Percentiles rank a stretch among this genome's conserved stretches.
Evolutionary conservation across 1,140 invertebrate genomes (phyloP).

Genomic region (Aphaenogaster ashmeadi): DNA sequence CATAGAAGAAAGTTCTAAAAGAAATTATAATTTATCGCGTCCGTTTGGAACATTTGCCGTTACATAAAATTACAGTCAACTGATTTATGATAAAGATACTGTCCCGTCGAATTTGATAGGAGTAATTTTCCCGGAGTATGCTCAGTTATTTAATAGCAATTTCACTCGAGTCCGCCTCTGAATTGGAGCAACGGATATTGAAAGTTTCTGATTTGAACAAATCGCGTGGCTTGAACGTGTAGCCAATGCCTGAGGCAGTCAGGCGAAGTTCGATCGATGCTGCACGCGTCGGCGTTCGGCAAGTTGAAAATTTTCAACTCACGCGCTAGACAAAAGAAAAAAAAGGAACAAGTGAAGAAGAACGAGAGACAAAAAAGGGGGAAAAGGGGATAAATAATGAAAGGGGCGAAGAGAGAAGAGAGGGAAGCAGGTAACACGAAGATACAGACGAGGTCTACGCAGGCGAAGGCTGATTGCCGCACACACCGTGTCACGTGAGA

Average conservation of each 20-base stretch:
- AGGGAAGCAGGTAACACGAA: background rate
- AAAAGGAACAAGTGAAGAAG: background rate
- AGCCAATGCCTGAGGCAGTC: slow-evolving; percentile 59
- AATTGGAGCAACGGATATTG: slow-evolving; percentile 60
- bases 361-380: background rate
- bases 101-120: background rate
- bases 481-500: slow-evolving; percentile 66
- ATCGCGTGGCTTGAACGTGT: slow-evolving; percentile 66
- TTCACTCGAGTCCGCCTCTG: slow-evolving; percentile 15
- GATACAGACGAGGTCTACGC: background rate
- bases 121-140: slow-evolving; percentile 1
- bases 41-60: background rate
- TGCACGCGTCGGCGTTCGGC: slow-evolving; percentile 54
- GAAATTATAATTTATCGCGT: background rate
- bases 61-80: slow-evolving; percentile 19
- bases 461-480: slow-evolving; percentile 64
- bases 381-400: background rate
- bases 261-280: slow-evolving; percentile 66
- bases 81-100: slow-evolving; percentile 15
- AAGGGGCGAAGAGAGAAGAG: background rate
- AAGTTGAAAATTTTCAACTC: slow-evolving; percentile 66
- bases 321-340: background rate
- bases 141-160: slow-evolving; percentile 57
- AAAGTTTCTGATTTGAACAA: slow-evolving; percentile 71
- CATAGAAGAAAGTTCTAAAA: background rate